Evolutionary conservation across 1,140 invertebrate species (phyloP), one percentile per base, ranked within the genome.

Genomic region (Atopsyche davidsoni): DNA sequence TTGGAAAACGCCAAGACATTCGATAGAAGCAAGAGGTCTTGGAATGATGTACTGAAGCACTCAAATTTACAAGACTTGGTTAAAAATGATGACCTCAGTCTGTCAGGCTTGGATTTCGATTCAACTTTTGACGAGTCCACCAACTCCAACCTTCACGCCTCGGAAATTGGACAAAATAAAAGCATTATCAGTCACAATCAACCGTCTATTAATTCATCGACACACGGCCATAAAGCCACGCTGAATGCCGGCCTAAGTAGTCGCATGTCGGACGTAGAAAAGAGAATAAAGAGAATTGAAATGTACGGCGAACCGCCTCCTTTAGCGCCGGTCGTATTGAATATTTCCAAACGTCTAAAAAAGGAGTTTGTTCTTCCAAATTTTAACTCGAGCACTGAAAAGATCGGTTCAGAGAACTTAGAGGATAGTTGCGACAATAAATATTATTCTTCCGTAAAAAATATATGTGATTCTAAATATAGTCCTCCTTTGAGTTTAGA

Each of bases 401-500:
- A 60, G 61, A 66, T 36, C 63, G 66, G 51, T 68, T 66, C 56
- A 48, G 46, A 54, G 41, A 55, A 39, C 46, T 53, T 2, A 42
- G 59, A 38, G 45, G 55, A 39, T 34, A 38, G 23, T 34, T 35
- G 53, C 52, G 17, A 53, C 40, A 28, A 53, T 56, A 3, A 38
- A 9, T n/a, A 16, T 38, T 7, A 38, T n/a, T 9, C 62, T 22
- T 71, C 69, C 53, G 63, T 59, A 23, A 67, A 70, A n/a, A n/a
- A n/a, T n/a, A n/a, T n/a, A n/a, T n/a, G n/a, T 38, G 68, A 70
- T 7, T 68, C 69, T 57, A 66, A 69, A 34, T 59, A 49, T 11
- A 71, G 70, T 62, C 68, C 67, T 11, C 70, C 70, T 28, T 64
- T 73, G 38, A 73, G 70, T 42, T 59, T 70, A 41, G 67, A 70